Evolutionary conservation across 2,113 vertebrate genomes (phyloP), one percentile per base, ranked within the genome.

Genomic region (Falco punctatus): DNA sequence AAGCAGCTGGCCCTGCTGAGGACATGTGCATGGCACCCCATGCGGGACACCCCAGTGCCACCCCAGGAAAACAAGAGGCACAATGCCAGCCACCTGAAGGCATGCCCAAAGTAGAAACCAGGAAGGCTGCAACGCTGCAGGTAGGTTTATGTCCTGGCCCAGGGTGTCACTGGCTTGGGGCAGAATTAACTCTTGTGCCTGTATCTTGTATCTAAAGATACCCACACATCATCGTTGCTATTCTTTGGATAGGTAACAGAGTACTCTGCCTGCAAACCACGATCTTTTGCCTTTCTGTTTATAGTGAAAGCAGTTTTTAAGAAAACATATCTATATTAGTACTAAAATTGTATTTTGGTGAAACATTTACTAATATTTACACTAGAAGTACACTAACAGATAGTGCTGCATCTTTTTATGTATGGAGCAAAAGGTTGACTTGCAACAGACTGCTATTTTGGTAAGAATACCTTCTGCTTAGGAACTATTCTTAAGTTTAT

Each of bases 391-490:
- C 73, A 85, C 74, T 91, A 82, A 88, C 94, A 95, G 93, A 94
- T 90, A 97, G 87, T 58, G 71, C 78, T 75, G 66, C 81, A 69
- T 96, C 84, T 82, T 93, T 85, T n/a, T 69, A 69, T 9, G 49
- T 77, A 80, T 48, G 81, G 94, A 96, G 96, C 73, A 89, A 95
- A 95, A 86, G 87, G 87, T 8, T 97, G 96, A 81, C 87, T 95
- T 69, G 77, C 93, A 82, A 94, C 86, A 94, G 91, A 93, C 89
- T 96, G 91, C 95, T 96, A 86, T 95, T 97, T 96, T 96, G 91
- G 55, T 94, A 92, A 73, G 95, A 93, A 85, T 83, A 97, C 89
- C 89, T 97, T 97, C 90, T 96, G 96, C 94, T 95, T 70, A 80
- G 88, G 91, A 96, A 64, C 89, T 85, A 66, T 77, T 95, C 92